phyloP scores from a whole-genome alignment of 2,797 vertebrate species.

The Siniperca scherzeri region DNA sequence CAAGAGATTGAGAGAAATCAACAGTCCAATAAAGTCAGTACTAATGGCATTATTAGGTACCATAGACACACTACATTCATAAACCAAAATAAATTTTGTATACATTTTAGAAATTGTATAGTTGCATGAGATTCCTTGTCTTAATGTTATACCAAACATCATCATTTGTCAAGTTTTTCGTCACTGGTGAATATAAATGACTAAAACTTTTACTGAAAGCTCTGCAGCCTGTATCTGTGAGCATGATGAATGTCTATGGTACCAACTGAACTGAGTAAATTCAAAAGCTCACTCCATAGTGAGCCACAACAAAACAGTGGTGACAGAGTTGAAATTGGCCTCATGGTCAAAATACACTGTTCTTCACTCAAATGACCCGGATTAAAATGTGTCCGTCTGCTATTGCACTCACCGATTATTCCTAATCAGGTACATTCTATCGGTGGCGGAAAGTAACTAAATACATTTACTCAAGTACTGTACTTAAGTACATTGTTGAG shows the following conservation, averaged over 20 bases:
- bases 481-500: neutral
- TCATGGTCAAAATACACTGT: conserved; percentile 26
- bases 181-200: neutral
- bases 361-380: conserved; percentile 40
- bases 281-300: conserved; percentile 4
- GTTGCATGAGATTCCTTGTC: neutral
- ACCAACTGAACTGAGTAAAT: neutral
- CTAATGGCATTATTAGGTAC: neutral
- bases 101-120: neutral
- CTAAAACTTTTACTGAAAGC: neutral
- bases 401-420: conserved; percentile 39
- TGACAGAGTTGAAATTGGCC: conserved; percentile 18
- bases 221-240: conserved; percentile 1
- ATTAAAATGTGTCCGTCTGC: conserved; percentile 33
- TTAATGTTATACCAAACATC: neutral
- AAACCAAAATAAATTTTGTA: neutral
- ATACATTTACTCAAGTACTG: neutral
- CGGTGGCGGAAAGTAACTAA: neutral
- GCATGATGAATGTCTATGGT: neutral
- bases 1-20: neutral
- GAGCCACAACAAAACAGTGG: conserved; percentile 33
- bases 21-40: neutral
- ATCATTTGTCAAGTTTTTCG: neutral
- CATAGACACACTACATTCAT: neutral
- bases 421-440: neutral